Evolutionary conservation across 2,888 invertebrate species (phyloP), one percentile per base, ranked within the genome.

Genomic region (Hecatera dysodea): DNA sequence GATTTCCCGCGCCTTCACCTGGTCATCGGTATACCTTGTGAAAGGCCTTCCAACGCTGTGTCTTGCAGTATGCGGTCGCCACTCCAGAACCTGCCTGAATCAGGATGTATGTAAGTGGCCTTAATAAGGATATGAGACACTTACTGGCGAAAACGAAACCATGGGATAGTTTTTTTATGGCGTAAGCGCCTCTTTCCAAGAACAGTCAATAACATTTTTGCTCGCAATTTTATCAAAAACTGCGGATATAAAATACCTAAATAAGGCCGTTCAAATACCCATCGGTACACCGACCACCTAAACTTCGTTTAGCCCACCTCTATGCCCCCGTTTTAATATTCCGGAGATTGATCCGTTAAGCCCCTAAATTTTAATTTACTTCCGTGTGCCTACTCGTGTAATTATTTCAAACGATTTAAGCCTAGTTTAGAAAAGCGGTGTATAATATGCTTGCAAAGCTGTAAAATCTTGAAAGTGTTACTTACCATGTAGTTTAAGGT

Each of bases 311-410:
- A 44, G 22, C 29, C 53, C 53, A 59, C 61, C 64, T 67, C 77
- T 78, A 76, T 80, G 78, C 85, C 88, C 88, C 82, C 83, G 82
- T 81, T 85, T 87, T 87, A 88, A 88, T 90, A 89, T 84, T 74
- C 87, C 88, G 85, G 86, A 90, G 90, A 90, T 90, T 90, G 89
- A 90, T 88, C 89, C 87, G 83, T 78, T 86, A 78, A 82, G 77
- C 83, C 75, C 72, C 57, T 84, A 82, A 82, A 84, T 84, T 86
- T 85, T 87, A 87, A 88, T 88, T 87, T 64, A 67, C 66, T 70
- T 80, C 76, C 85, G 76, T 80, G 63, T 72, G 66, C 78, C 68
- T 76, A 64, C 80, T 71, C 71, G 24, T 82, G 72, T 83, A 73
- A 83, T 83, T 83, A 85, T 83, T 83, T 77, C 80, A 72, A 75